Percentiles rank a stretch among this genome's conserved stretches.
phyloP scores from a whole-genome alignment of 2,797 vertebrate genomes.

The Sciurus carolinensis region DNA sequence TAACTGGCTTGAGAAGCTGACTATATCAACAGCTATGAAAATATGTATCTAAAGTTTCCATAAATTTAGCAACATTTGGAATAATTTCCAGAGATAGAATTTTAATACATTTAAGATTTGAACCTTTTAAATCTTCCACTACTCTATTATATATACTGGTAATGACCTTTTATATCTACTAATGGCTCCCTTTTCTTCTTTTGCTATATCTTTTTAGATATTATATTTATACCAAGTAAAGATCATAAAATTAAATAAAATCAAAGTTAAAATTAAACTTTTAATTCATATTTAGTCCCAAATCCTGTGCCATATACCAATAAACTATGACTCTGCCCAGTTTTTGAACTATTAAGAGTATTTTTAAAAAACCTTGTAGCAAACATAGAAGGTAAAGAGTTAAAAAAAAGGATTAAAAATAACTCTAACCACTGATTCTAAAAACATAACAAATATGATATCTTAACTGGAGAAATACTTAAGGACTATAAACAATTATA shows the following conservation, averaged over 20 bases:
- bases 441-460: constrained; percentile 47
- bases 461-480: constrained; percentile 59
- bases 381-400: constrained; percentile 17
- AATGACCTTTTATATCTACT: background rate
- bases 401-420: constrained; percentile 21
- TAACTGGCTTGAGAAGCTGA: background rate
- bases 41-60: background rate
- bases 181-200: background rate
- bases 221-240: background rate
- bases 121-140: background rate
- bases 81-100: background rate
- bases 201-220: background rate
- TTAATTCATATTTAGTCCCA: background rate
- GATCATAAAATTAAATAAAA: constrained; percentile 42
- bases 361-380: background rate
- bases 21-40: background rate
- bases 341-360: background rate
- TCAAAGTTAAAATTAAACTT: constrained; percentile 49
- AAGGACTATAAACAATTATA: constrained; percentile 63
- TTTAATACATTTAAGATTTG: constrained; percentile 36
- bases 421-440: constrained; percentile 5
- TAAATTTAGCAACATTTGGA: background rate
- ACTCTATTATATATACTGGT: background rate
- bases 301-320: background rate
- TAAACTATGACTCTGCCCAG: background rate